phyloP scores from a whole-genome alignment of 2,888 invertebrate species.

The Amiota mariae region DNA sequence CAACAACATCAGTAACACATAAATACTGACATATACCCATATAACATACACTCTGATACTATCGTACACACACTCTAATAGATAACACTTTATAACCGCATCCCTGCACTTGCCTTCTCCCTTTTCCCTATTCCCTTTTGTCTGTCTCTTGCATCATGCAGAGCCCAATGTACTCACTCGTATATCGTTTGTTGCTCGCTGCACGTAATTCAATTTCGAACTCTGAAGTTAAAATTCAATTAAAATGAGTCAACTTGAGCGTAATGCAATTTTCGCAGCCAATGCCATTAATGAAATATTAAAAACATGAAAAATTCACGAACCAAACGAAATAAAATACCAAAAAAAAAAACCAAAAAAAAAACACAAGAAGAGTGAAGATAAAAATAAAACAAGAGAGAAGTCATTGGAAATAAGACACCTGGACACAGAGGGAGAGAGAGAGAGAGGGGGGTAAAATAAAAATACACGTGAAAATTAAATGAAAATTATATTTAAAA shows the following conservation, averaged over 20 bases:
- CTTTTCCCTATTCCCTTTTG: conserved; percentile 1
- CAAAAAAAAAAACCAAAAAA: conserved; percentile 28
- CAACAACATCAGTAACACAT: neutral
- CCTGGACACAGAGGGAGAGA: no score
- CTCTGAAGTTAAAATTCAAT: conserved; percentile 68
- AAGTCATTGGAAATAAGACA: conserved; percentile 16
- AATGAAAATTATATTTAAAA: neutral
- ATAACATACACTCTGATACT: conserved; percentile 28
- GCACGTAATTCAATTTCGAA: conserved; percentile 67
- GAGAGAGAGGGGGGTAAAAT: conserved; percentile 29
- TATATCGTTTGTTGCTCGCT: conserved; percentile 17
- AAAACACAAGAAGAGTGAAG: neutral
- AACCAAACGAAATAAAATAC: conserved; percentile 22
- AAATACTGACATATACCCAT: conserved; percentile 24
- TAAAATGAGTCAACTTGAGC: conserved; percentile 68
- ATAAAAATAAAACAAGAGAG: neutral
- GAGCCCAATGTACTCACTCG: neutral
- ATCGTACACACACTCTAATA: neutral
- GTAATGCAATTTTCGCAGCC: conserved; percentile 64
- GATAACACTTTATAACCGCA: neutral
- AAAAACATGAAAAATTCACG: conserved; percentile 52
- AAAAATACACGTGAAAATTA: conserved; percentile 35
- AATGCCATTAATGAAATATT: conserved; percentile 68
- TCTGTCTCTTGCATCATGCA: conserved; percentile 5
- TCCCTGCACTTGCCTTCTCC: no score